Conservation (phyloP, 2,113 vertebrate genomes). For the Nannospalax galili region DNA sequence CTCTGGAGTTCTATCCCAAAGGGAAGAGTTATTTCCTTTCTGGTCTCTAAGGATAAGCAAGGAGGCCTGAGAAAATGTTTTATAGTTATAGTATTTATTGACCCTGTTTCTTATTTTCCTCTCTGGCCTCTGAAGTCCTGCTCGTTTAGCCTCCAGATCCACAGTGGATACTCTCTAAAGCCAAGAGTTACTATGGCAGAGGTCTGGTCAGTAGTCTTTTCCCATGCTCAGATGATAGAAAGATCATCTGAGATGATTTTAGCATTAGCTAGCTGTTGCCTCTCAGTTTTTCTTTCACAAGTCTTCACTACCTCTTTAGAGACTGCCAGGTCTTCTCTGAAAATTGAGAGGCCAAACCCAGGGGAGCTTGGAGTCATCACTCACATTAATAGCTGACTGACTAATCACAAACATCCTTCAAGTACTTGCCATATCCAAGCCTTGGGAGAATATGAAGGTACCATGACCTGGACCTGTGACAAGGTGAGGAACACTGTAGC, state of each 20-base stretch:
- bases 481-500: neutral
- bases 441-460: neutral
- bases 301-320: constrained; percentile 26
- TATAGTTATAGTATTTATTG: constrained; percentile 5
- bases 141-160: constrained; percentile 23
- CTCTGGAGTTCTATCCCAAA: constrained; percentile 2
- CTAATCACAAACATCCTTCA: neutral
- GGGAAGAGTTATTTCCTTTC: constrained; percentile 56
- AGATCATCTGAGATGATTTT: neutral
- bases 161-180: neutral
- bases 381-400: neutral
- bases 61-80: neutral
- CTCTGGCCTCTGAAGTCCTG: neutral
- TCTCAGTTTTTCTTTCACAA: neutral
- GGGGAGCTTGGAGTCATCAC: neutral
- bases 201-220: neutral
- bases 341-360: neutral
- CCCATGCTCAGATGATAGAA: neutral
- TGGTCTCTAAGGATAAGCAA: constrained; percentile 3
- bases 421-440: neutral
- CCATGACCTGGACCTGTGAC: rapidly evolving
- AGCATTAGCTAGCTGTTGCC: neutral
- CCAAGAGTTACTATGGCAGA: neutral
- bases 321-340: constrained; percentile 2
- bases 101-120: constrained; percentile 4